Percentiles rank a stretch among this genome's conserved stretches.
phyloP scores from a whole-genome alignment of 2,888 invertebrate species.

The Argyresthia albistria region DNA sequence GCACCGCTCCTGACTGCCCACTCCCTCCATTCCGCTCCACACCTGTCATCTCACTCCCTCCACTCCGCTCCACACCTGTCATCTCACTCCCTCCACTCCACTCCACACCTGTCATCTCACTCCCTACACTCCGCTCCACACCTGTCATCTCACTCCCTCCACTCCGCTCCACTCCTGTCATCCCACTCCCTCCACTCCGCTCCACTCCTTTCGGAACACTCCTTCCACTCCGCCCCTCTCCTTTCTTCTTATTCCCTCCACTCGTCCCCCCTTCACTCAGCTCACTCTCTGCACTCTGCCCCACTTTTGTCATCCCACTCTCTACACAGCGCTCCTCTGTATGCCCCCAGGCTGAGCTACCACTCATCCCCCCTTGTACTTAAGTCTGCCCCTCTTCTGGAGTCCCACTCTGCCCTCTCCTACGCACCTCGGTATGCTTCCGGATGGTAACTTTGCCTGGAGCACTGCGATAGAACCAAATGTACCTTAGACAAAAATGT shows the following conservation, averaged over 20 bases:
- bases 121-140: too few species aligned
- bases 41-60: not conserved
- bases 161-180: too few species aligned
- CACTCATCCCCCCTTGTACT: not conserved
- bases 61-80: too few species aligned
- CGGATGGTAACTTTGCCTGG: not conserved
- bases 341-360: constrained; percentile 13
- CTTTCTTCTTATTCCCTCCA: not conserved
- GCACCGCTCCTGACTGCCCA: constrained; percentile 12
- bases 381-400: not conserved
- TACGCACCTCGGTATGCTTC: not conserved
- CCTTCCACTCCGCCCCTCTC: too few species aligned
- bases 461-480: too few species aligned
- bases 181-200: too few species aligned
- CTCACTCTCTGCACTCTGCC: not conserved
- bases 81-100: too few species aligned
- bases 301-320: constrained; percentile 5
- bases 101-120: too few species aligned
- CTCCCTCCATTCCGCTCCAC: constrained; percentile 11
- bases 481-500: too few species aligned
- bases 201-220: too few species aligned
- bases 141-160: too few species aligned
- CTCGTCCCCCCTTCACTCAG: constrained; percentile 8
- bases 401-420: not conserved
- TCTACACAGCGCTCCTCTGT: not conserved